phyloP scores from a whole-genome alignment of 2,888 invertebrate species.

The Eilema griseolum region DNA sequence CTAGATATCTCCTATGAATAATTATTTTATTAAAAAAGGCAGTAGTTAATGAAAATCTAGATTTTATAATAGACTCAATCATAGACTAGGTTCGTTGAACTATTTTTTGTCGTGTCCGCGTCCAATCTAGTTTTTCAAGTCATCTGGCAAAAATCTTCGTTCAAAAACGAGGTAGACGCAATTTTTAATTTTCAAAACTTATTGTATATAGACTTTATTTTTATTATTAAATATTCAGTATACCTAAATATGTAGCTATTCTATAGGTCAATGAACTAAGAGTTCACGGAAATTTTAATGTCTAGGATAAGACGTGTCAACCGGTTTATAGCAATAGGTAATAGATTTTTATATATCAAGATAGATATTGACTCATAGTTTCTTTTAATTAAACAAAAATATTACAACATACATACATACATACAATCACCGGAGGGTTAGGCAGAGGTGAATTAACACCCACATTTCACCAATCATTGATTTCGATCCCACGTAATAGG shows the following conservation, averaged over 20 bases:
- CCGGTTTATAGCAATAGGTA: neutral
- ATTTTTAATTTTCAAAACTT: neutral
- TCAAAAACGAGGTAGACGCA: conserved; percentile 2
- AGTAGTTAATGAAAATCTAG: neutral
- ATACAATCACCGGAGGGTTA: too few relatives aligned
- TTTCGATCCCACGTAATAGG: too few relatives aligned
- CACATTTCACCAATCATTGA: too few relatives aligned
- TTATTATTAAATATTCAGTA: neutral
- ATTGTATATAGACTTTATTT: neutral
- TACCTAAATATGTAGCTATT: too few relatives aligned
- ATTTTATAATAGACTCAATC: conserved; percentile 11
- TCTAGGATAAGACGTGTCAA: neutral
- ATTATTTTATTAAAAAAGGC: neutral
- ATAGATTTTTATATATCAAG: neutral
- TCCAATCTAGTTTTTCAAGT: conserved; percentile 30
- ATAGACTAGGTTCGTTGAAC: conserved; percentile 38
- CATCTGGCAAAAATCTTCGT: conserved; percentile 34
- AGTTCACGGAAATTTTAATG: neutral
- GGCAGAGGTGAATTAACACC: too few relatives aligned
- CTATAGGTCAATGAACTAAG: neutral
- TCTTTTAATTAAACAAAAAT: neutral
- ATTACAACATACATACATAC: too few relatives aligned
- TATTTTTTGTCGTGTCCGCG: conserved; percentile 30
- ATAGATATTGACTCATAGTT: neutral
- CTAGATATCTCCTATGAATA: neutral